Evolutionary conservation across 1,140 invertebrate species (phyloP).

Genomic region (Drosophila kurseongensis): DNA sequence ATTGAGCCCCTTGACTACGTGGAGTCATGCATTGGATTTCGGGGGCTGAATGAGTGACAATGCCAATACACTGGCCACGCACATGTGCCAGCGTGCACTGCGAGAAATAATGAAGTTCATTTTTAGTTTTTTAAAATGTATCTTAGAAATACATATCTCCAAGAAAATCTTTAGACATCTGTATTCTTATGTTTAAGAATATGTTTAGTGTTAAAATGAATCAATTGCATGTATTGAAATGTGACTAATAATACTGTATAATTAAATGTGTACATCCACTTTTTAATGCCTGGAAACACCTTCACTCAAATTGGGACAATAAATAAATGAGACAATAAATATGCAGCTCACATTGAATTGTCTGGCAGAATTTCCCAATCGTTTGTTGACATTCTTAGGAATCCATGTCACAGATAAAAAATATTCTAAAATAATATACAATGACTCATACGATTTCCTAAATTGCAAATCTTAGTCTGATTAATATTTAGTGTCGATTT

Average conservation of each 20-base stretch:
- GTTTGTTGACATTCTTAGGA: neutral
- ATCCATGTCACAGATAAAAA: neutral
- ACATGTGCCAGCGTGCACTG: slow-evolving; percentile 27
- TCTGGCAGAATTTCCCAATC: neutral
- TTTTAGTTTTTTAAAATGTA: neutral
- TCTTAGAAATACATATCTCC: neutral
- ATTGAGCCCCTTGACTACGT: slow-evolving; percentile 46
- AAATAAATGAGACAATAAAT: neutral
- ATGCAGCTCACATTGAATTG: neutral
- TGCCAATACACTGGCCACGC: slow-evolving; percentile 33
- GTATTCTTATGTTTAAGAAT: too few relatives aligned
- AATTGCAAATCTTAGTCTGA: too few relatives aligned
- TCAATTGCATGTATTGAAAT: too few relatives aligned
- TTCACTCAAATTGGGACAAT: neutral
- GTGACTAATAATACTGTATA: neutral
- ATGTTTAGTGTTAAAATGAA: too few relatives aligned
- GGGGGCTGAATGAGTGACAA: slow-evolving; percentile 59
- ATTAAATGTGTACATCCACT: neutral
- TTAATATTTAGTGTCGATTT: too few relatives aligned
- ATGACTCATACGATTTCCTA: neutral
- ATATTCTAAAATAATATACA: neutral
- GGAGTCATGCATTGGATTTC: slow-evolving; percentile 68
- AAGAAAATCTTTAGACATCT: too few relatives aligned
- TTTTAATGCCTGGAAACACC: neutral
- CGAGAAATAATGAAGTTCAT: neutral